Base-by-base conservation (phyloP, 2,888 invertebrate genomes). In the Volucella inanis region DNA sequence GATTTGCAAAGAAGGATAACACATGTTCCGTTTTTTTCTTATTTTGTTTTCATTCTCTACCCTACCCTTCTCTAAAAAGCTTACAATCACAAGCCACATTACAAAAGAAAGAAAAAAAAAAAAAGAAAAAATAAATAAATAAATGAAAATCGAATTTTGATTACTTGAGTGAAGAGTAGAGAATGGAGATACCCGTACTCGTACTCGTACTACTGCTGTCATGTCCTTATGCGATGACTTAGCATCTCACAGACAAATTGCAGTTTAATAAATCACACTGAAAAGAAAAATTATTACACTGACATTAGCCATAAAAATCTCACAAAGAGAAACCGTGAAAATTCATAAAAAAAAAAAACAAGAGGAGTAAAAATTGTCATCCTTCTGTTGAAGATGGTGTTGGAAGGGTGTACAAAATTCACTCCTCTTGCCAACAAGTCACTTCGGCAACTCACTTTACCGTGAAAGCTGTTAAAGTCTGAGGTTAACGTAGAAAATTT, bases 281-380 rank as follows among this genome's bases (percentile, higher is more conserved):
- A 77, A 77, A 80, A 59, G 80, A 65, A 85, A 77, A 81, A 81
- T 81, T 80, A 81, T 81, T 71, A 81, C 76, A 81, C 77, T 61
- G 81, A 81, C 85, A 85, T 85, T 85, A 81, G 62, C 80, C 72
- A 85, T 85, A 85, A 85, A 85, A 85, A 68, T 85, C 80, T 72
- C 65, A 55, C 67, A 67, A 54, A 62, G 61, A 57, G 54, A 79
- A 84, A 61, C 52, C 59, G 67, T 76, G 80, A 62, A 76, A 81
- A 81, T 80, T 76, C 76, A 76, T 62, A 62, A 80, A 68, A 75
- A 55, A 75, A 55, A 64, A 43, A 68, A 59, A 45, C 49, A 74
- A 41, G 41, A 11, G 50, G 38, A 78, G 62, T 72, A 47, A 64
- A 83, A 83, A 79, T 71, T 84, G 75, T 75, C 79, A 50, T 79